These are phyloP conservation scores for Anguilla obscura DNA, from an alignment of 2,797 vertebrate genomes.

Conservation along the genomic window DNA sequence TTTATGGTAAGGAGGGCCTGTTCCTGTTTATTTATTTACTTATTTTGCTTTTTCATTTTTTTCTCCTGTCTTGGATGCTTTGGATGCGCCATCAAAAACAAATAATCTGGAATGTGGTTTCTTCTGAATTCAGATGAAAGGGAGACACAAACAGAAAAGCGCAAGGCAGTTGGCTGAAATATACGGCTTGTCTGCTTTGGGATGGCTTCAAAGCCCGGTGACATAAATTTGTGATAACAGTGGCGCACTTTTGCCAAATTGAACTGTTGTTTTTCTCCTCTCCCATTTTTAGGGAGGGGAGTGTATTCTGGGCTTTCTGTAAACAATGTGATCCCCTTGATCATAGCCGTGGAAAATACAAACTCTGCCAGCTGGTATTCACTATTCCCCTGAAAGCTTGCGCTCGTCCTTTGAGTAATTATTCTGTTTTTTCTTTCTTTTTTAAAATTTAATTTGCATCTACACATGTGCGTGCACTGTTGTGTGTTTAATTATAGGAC, in stretches of 20 bases:
- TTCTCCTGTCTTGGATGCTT: conserved; percentile 66
- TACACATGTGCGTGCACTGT: conserved; percentile 22
- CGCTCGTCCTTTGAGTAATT: conserved; percentile 55
- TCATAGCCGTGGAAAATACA: conserved; percentile 70
- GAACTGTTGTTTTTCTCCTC: conserved; percentile 75
- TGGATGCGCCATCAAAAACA: conserved; percentile 65
- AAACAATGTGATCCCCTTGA: conserved; percentile 70
- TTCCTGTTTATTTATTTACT: conserved; percentile 23
- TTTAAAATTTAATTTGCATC: not conserved
- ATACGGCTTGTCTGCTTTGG: conserved; percentile 66
- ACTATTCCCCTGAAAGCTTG: conserved; percentile 66
- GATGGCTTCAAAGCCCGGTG: conserved; percentile 81
- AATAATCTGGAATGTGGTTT: conserved; percentile 73
- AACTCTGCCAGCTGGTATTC: conserved; percentile 74
- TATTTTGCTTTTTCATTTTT: conserved; percentile 43
- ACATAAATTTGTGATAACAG: conserved; percentile 81
- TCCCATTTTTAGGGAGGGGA: not conserved
- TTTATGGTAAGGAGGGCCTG: conserved; percentile 30
- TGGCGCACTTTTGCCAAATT: conserved; percentile 73
- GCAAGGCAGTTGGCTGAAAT: conserved; percentile 49
- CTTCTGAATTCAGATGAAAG: conserved; percentile 79
- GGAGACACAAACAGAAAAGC: conserved; percentile 61
- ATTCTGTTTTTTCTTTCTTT: conserved; percentile 48
- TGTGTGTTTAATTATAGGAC: conserved; percentile 61
- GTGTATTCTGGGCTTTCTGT: conserved; percentile 54